Conservation (phyloP, 2,797 vertebrate species). For the Hybognathus amarus region DNA sequence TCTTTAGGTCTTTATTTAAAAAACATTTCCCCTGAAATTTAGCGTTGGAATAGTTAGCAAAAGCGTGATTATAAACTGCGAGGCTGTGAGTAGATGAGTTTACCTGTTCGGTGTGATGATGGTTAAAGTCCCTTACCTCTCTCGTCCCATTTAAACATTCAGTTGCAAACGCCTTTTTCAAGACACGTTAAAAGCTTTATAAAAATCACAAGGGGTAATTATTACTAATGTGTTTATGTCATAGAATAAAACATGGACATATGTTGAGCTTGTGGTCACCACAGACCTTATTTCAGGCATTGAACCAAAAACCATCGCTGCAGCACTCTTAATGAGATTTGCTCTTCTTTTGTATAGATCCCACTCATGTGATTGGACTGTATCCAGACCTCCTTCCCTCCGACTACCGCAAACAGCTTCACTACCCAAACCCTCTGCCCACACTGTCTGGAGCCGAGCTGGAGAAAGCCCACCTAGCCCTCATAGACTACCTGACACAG, state of each 20-base stretch:
- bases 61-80: background rate
- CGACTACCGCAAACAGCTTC: constrained; percentile 96
- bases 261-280: background rate
- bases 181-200: background rate
- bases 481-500: constrained; percentile 99
- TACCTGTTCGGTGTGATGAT: background rate
- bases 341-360: constrained; percentile 84
- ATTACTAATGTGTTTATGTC: background rate
- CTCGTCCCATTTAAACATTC: background rate
- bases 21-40: background rate
- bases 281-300: background rate
- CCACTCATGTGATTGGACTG: constrained; percentile 97
- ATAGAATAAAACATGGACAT: background rate
- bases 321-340: constrained; percentile 52
- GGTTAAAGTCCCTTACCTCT: background rate
- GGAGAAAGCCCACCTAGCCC: constrained; percentile 96
- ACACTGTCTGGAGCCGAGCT: constrained; percentile 90
- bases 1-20: too few relatives aligned
- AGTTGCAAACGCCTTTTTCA: background rate
- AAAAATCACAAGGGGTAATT: background rate
- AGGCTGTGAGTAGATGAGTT: background rate
- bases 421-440: constrained; percentile 95
- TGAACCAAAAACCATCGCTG: background rate
- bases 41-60: background rate
- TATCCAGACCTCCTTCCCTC: constrained; percentile 95